Evolutionary conservation across 1,140 invertebrate genomes (phyloP), one percentile per base, ranked within the genome.

Genomic region (Berghia stephanieae): DNA sequence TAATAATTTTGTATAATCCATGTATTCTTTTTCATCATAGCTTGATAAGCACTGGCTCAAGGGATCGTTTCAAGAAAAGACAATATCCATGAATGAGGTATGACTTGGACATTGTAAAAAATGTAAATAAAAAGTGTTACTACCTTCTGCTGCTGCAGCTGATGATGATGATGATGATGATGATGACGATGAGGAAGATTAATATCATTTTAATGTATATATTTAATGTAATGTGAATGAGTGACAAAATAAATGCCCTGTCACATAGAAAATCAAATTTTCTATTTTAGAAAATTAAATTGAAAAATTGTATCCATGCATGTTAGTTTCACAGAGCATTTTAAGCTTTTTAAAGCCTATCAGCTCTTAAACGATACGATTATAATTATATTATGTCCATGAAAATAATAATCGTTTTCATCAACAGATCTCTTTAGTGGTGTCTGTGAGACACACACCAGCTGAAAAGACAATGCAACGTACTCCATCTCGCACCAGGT

Each of bases 1-100:
- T 46, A 8, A 71, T 70, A 70, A 68, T 16, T 18, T 66, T 57
- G 38, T 75, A 68, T 46, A 34, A 21, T 63, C 24, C 36, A 31
- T n/a, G 76, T 60, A 85, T 38, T 80, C 57, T 69, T 57, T 74
- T 71, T 44, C 67, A 75, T 90, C 91, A 77, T 87, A 93, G 90
- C 86, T 95, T 63, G 94, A 93, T 82, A 90, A 92, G 79, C 90
- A 91, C 40, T 95, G 94, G 92, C 80, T 93, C 87, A 83, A 91
- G 81, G 82, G 86, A 84, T 31, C 91, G 55, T 91, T 91, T 79
- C 90, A 92, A 38, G 91, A 92, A 79, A 92, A 92, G 74, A 90
- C 89, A 90, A 92, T 85, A 88, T 91, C 70, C 85, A 91, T 91
- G 74, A 89, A 90, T 82, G 86, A 90, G 77, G 87, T 88, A 78